Percentiles rank a stretch among this genome's conserved stretches.
phyloP scores from a whole-genome alignment of 2,797 vertebrate species.

The Lagodon rhomboides region DNA sequence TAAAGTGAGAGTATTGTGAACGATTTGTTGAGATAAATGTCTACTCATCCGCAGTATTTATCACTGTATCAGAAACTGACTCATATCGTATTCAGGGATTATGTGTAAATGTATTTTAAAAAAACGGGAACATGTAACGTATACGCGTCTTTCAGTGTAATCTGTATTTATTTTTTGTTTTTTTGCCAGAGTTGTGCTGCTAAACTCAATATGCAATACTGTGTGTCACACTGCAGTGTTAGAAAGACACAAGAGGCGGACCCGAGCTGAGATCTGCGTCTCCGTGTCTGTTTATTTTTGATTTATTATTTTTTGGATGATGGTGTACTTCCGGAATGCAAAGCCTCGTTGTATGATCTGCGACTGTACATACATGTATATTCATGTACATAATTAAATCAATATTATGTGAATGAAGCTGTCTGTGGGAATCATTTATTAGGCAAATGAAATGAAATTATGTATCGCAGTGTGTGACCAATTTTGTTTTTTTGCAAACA shows the following conservation, averaged over 20 bases:
- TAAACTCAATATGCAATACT: slow-evolving; percentile 83
- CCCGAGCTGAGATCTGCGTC: slow-evolving; percentile 62
- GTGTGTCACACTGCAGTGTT: slow-evolving; percentile 65
- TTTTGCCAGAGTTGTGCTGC: slow-evolving; percentile 81
- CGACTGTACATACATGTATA: slow-evolving; percentile 86
- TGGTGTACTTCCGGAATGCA: slow-evolving; percentile 84
- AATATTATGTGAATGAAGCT: slow-evolving; percentile 66
- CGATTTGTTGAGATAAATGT: slow-evolving; percentile 79
- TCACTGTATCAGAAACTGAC: slow-evolving; percentile 65
- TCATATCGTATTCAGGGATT: slow-evolving; percentile 84
- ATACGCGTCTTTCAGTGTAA: slow-evolving; percentile 59
- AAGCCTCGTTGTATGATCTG: slow-evolving; percentile 81
- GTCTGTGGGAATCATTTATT: slow-evolving; percentile 43
- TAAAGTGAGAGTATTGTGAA: slow-evolving; percentile 77
- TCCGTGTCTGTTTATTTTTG: slow-evolving; percentile 71
- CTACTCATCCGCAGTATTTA: slow-evolving; percentile 77
- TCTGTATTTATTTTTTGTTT: slow-evolving; percentile 47
- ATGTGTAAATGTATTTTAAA: slow-evolving; percentile 74
- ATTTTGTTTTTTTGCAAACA: neutral
- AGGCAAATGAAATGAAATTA: neutral
- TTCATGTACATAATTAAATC: slow-evolving; percentile 88
- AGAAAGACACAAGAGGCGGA: slow-evolving; percentile 55
- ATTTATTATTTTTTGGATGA: slow-evolving; percentile 68
- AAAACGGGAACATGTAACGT: slow-evolving; percentile 57
- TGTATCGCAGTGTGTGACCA: neutral